Evolutionary conservation across 2,888 invertebrate genomes (phyloP), one percentile per base, ranked within the genome.

Genomic region (Pseudococcus viburni): DNA sequence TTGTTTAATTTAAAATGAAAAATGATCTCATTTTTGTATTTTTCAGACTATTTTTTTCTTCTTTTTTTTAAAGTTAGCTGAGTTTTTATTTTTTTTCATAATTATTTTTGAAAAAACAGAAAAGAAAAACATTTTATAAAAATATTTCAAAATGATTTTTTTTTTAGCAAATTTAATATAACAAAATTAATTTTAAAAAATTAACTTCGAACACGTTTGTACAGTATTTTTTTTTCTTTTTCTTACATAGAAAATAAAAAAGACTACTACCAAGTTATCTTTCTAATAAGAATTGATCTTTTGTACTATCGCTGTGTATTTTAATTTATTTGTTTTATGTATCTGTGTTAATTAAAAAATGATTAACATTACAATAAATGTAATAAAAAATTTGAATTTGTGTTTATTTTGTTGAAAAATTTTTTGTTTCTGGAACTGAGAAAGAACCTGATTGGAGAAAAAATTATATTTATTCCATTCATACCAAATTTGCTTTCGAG

Each of bases 351-450:
- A 80, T 87, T 87, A 87, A 87, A 87, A 86, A 87, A 87, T 80
- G 87, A 88, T 88, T 88, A 88, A 88, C 88, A 83, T 88, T 88
- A 88, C 88, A 88, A 88, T 88, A 88, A 88, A 88, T 88, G 88
- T 88, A 83, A 83, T 83, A 77, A 88, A 88, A 88, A 88, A 80
- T 80, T 33, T 83, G 55, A 15, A 51, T 80, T 51, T 83, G 11
- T 46, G 15, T 42, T 83, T 46, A 46, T 73, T 64, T 19, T 22
- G 19, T 7, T 22, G 11, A 6, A 22, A 64, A 64, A 11, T 7
- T 3, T 0, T 22, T 59, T 64, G n/a, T 22, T 64, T 22, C 11
- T 22, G 22, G 22, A 0, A 11, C 15, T 9, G 42, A 6, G 8
- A 42, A 42, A 8, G 48, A 46, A 8, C 0, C 12, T 46, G 46